These are phyloP conservation scores for Heliconius eleuchia DNA, from an alignment of 1,140 invertebrate species.

Conservation along the genomic window DNA sequence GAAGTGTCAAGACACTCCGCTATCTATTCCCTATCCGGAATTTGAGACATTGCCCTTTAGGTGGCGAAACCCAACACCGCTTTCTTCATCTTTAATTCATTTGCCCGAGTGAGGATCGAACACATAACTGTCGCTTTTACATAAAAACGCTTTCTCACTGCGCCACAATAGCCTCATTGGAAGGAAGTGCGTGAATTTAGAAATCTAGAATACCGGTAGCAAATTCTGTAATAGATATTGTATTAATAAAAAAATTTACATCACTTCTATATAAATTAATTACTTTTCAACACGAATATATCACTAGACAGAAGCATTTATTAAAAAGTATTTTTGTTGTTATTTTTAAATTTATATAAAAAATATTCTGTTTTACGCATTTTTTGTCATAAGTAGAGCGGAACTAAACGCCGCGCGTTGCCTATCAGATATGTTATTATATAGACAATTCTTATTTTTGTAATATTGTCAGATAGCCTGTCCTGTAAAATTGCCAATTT, in stretches of 20 bases:
- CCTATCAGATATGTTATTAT: too few relatives aligned
- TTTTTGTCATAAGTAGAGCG: too few relatives aligned
- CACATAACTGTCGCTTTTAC: neutral
- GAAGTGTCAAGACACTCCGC: neutral
- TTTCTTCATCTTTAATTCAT: neutral
- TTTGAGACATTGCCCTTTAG: too few relatives aligned
- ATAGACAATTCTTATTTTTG: too few relatives aligned
- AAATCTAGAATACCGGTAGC: conserved; percentile 15
- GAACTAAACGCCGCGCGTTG: too few relatives aligned
- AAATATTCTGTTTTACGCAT: too few relatives aligned
- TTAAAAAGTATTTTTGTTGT: too few relatives aligned
- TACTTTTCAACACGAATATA: neutral
- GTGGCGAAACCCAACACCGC: neutral
- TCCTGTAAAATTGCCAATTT: too few relatives aligned
- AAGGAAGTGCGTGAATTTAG: neutral
- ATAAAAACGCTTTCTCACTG: neutral
- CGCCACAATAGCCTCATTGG: neutral
- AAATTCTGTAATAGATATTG: neutral
- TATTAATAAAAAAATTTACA: neutral
- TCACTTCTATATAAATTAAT: neutral
- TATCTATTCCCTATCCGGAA: too few relatives aligned
- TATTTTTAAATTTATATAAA: too few relatives aligned
- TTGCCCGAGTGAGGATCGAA: neutral
- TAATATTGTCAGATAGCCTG: too few relatives aligned
- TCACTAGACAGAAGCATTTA: neutral